Evolutionary conservation across 2,797 vertebrate genomes (phyloP).

Genomic region (Dipus sagitta): DNA sequence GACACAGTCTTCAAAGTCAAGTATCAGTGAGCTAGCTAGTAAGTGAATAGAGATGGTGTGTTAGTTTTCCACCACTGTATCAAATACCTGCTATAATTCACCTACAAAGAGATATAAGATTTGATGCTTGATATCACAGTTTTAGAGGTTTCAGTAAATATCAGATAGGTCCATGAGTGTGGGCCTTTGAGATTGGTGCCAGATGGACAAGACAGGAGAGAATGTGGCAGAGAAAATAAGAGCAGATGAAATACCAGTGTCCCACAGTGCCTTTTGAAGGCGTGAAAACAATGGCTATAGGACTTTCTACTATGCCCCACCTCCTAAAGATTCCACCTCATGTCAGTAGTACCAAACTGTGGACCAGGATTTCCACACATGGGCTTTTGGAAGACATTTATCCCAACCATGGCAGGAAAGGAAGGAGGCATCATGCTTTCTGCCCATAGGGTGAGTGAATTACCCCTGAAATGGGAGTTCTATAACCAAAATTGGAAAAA

Average conservation of each 20-base stretch:
- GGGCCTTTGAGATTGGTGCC: neutral
- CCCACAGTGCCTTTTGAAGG: neutral
- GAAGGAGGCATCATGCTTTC: neutral
- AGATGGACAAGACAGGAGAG: neutral
- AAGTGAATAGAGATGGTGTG: neutral
- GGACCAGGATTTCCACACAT: neutral
- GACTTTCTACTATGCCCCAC: neutral
- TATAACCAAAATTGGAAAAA: neutral
- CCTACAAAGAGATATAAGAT: neutral
- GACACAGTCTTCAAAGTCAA: constrained; percentile 18
- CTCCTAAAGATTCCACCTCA: neutral
- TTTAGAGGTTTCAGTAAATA: neutral
- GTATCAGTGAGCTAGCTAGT: neutral
- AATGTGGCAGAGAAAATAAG: neutral
- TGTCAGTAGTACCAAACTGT: neutral
- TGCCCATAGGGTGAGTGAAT: constrained; percentile 1
- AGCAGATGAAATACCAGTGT: neutral
- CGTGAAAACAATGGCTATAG: neutral
- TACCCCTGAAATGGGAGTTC: neutral
- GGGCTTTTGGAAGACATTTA: neutral
- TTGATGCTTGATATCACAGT: neutral
- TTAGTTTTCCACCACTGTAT: neutral
- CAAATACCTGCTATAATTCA: neutral
- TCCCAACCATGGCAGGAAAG: neutral
- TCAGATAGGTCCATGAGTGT: neutral